Evolutionary conservation across 2,888 invertebrate genomes (phyloP).

Genomic region (Meganola albula): DNA sequence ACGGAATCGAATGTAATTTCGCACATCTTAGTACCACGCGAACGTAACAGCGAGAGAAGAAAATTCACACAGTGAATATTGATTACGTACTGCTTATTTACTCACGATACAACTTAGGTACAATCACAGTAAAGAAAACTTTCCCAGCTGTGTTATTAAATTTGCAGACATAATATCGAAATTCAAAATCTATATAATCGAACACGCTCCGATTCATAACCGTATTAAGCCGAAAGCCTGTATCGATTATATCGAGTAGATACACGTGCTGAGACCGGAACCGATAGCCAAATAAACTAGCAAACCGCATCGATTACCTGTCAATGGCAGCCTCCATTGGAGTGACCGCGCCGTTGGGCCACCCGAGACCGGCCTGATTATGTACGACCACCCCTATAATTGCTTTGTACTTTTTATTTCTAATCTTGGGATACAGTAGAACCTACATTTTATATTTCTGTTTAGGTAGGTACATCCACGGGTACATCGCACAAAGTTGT

Average conservation of each 20-base stretch:
- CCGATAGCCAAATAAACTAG: constrained; percentile 77
- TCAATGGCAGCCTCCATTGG: constrained; percentile 60
- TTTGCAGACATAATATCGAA: constrained; percentile 35
- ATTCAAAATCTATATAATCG: constrained; percentile 44
- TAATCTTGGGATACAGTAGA: constrained; percentile 1
- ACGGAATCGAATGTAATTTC: no score
- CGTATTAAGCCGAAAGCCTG: constrained; percentile 47
- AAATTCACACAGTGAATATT: no score
- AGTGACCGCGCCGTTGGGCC: constrained; percentile 57
- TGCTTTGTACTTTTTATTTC: constrained; percentile 8
- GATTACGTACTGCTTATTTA: no score
- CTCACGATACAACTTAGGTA: no score
- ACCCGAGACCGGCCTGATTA: constrained; percentile 38
- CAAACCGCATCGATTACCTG: constrained; percentile 74
- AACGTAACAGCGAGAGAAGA: no score
- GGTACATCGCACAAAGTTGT: no score
- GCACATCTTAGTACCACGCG: no score
- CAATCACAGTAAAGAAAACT: no score
- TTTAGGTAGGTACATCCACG: no score
- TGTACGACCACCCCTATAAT: constrained; percentile 16
- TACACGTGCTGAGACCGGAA: constrained; percentile 63
- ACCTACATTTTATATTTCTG: no score
- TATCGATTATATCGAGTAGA: constrained; percentile 68
- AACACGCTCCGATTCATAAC: constrained; percentile 55
- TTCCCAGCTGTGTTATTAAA: constrained; percentile 27